Conservation (phyloP, 2,888 invertebrate species). For the Phaedon cochleariae region DNA sequence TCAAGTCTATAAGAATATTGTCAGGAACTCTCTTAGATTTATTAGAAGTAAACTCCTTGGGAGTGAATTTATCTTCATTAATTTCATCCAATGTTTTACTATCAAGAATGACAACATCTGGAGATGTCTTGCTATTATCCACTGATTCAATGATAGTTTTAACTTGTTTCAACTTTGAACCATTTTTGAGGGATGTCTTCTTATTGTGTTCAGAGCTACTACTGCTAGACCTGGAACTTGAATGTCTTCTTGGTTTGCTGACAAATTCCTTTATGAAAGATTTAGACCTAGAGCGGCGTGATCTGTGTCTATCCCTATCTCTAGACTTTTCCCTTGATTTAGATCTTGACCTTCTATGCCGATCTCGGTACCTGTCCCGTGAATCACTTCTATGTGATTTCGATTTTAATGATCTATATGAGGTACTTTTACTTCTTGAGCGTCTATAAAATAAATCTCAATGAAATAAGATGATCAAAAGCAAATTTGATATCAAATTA, state of each 20-base stretch:
- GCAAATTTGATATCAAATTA: neutral
- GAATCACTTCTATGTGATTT: conserved; percentile 47
- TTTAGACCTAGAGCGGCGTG: conserved; percentile 55
- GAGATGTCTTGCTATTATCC: conserved; percentile 27
- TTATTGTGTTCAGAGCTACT: conserved; percentile 35
- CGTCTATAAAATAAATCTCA: conserved; percentile 38
- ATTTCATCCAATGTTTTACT: conserved; percentile 73
- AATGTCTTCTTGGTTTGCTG: conserved; percentile 49
- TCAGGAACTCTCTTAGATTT: conserved; percentile 69
- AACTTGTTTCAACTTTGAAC: conserved; percentile 23
- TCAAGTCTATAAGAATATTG: conserved; percentile 78
- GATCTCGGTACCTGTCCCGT: conserved; percentile 42
- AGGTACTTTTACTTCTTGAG: conserved; percentile 51
- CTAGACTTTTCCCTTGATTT: conserved; percentile 24
- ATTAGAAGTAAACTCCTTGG: conserved; percentile 65
- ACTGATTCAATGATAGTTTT: conserved; percentile 22
- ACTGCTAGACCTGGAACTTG: conserved; percentile 44
- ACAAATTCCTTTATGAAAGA: conserved; percentile 58
- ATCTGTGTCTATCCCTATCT: conserved; percentile 46
- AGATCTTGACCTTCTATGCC: conserved; percentile 29
- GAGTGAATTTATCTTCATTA: conserved; percentile 74
- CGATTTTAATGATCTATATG: conserved; percentile 47
- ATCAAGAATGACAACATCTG: conserved; percentile 63
- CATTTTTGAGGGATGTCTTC: conserved; percentile 23
- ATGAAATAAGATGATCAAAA: neutral